A percentile compares a stretch with the other conserved stretches of the same genome.
Conservation (phyloP, 2,888 invertebrate genomes). For the Scotopteryx bipunctaria region DNA sequence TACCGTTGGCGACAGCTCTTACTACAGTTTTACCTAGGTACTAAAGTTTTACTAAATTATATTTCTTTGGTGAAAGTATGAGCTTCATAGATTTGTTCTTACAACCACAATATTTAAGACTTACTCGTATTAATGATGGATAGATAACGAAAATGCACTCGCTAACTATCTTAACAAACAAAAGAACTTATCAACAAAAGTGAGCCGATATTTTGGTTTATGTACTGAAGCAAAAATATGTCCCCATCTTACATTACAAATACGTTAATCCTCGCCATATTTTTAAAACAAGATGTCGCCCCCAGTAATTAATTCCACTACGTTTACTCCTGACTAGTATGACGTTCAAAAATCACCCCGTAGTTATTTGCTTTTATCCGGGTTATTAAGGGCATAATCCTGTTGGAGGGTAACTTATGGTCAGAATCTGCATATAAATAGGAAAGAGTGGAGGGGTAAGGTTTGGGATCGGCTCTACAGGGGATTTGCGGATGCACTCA, state of each 20-base stretch:
- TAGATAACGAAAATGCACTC: too few relatives aligned
- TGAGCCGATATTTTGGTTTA: not conserved
- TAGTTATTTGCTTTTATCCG: constrained; percentile 71
- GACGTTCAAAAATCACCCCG: constrained; percentile 64
- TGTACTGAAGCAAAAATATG: not conserved
- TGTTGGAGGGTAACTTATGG: constrained; percentile 78
- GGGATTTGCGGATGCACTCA: constrained; percentile 20
- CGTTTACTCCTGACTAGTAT: constrained; percentile 59
- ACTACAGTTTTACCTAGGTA: too few relatives aligned
- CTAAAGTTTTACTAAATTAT: too few relatives aligned
- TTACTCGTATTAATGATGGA: too few relatives aligned
- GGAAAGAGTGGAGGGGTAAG: constrained; percentile 65
- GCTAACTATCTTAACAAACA: not conserved
- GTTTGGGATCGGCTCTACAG: constrained; percentile 4
- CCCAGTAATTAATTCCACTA: constrained; percentile 73
- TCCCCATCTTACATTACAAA: constrained; percentile 48
- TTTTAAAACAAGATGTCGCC: constrained; percentile 73
- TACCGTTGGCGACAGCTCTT: too few relatives aligned
- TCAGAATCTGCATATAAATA: constrained; percentile 83
- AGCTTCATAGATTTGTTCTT: too few relatives aligned
- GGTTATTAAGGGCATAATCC: constrained; percentile 78
- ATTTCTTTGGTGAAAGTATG: too few relatives aligned
- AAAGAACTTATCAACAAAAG: too few relatives aligned
- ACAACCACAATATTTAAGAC: too few relatives aligned
- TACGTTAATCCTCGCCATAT: constrained; percentile 59